phyloP scores from a whole-genome alignment of 2,888 invertebrate species.

The Athripsodes cinereus region DNA sequence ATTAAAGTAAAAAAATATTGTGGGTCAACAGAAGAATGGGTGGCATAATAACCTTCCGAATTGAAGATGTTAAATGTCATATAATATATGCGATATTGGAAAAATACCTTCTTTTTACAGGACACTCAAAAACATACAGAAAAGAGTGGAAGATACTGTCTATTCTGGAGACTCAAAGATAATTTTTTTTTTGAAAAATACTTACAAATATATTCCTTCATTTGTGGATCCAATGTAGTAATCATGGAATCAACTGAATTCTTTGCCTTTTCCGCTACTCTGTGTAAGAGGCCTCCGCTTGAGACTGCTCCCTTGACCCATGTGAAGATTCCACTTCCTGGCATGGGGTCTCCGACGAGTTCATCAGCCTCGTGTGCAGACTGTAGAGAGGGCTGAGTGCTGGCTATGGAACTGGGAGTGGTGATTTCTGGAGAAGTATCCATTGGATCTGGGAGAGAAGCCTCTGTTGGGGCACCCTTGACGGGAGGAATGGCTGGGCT shows the following conservation, averaged over 20 bases:
- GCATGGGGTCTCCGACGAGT: constrained; percentile 44
- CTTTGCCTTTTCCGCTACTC: constrained; percentile 70
- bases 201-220: constrained; percentile 81
- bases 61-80: too few species aligned
- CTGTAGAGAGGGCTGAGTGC: constrained; percentile 21
- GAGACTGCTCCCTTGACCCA: constrained; percentile 68
- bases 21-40: too few species aligned
- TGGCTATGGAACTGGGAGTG: constrained; percentile 21
- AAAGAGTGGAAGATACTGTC: too few species aligned
- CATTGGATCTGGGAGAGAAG: constrained; percentile 41
- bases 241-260: constrained; percentile 80
- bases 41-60: too few species aligned
- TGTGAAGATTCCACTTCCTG: constrained; percentile 54
- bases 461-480: constrained; percentile 43
- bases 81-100: too few species aligned
- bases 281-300: constrained; percentile 55
- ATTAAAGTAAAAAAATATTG: too few species aligned
- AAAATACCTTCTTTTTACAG: too few species aligned
- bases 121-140: too few species aligned
- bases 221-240: constrained; percentile 82
- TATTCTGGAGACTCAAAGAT: too few species aligned
- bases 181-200: too few species aligned
- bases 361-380: constrained; percentile 23
- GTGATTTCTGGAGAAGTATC: constrained; percentile 22
- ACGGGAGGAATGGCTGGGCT: constrained; percentile 49